A percentile compares a stretch with the other conserved stretches of the same genome.
These are phyloP conservation scores for Labrus mixtus DNA, from an alignment of 2,113 vertebrate species.

Conservation along the genomic window DNA sequence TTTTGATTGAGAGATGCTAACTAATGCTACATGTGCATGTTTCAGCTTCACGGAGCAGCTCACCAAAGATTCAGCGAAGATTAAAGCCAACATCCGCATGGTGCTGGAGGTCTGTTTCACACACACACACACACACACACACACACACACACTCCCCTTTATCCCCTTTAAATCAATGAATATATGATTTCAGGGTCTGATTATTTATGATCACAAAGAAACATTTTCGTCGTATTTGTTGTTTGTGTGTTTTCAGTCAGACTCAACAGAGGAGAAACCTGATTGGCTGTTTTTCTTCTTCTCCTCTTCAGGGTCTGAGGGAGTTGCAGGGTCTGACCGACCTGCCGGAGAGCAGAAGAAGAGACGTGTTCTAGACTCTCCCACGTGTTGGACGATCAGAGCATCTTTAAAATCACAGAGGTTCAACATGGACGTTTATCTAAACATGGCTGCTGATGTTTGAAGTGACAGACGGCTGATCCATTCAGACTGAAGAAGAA, in stretches of 20 bases:
- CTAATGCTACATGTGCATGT: conserved; percentile 34
- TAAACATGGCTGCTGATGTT: no score
- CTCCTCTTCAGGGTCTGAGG: conserved; percentile 84
- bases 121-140: neutral
- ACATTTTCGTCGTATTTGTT: no score
- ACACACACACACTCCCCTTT: neutral
- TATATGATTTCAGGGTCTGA: no score
- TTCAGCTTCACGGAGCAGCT: conserved; percentile 87
- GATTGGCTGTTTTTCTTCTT: conserved; percentile 9
- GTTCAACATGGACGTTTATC: no score
- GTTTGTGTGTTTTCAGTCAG: neutral
- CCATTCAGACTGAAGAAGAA: no score
- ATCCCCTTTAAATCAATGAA: no score
- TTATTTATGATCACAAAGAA: no score
- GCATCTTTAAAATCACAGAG: no score
- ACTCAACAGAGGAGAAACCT: neutral
- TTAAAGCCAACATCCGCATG: conserved; percentile 92
- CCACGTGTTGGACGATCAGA: neutral
- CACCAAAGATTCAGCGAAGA: conserved; percentile 90
- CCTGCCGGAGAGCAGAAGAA: conserved; percentile 65
- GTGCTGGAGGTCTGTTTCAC: conserved; percentile 86
- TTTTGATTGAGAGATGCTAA: conserved; percentile 15
- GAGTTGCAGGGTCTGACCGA: conserved; percentile 88
- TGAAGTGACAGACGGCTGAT: no score
- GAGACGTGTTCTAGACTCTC: conserved; percentile 65